Base-by-base conservation (phyloP, 2,797 vertebrate species). In the Micromesistius poutassou region DNA sequence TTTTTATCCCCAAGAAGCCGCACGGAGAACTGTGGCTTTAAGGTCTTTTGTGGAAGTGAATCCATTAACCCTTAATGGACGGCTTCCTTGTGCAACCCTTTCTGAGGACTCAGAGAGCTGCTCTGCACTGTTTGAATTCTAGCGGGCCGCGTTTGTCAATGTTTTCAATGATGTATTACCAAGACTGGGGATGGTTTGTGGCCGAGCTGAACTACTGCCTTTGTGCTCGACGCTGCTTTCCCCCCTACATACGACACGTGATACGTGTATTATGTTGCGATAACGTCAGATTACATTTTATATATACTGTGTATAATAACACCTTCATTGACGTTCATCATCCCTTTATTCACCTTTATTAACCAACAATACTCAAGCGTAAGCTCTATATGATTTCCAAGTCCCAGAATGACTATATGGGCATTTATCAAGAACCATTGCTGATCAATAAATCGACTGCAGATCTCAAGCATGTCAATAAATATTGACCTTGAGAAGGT, bases 61-160 rank as follows among this genome's bases (percentile, higher is more conserved):
- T 93, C 91, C 93, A 94, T 94, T 93, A 93, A 93, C 93, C 91
- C 90, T 91, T 94, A 93, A 93, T 92, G 91, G 90, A 92, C 72
- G 76, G 86, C 80, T 78, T 90, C 84, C 86, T 85, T 86, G 89
- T 87, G 86, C 90, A 86, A 87, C 31, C 81, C 83, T 76, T 77
- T 90, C 84, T 83, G 79, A 87, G 86, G 83, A 75, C 77, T 84
- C 35, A 74, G 79, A 80, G 81, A 81, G 86, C 87, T 82, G 83
- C 81, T 84, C 80, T 80, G 79, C 84, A 90, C 83, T 72, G 78
- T 83, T 84, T 84, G 87, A 74, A 73, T 74, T 30, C 68, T 80
- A 79, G 79, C 78, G 73, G 68, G 79, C 77, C 80, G 76, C 50
- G 77, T 84, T 87, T 79, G 77, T 81, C 62, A 73, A 82, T 82